Conservation (phyloP, 2,888 invertebrate genomes). For the Dryocosmus kuriphilus region DNA sequence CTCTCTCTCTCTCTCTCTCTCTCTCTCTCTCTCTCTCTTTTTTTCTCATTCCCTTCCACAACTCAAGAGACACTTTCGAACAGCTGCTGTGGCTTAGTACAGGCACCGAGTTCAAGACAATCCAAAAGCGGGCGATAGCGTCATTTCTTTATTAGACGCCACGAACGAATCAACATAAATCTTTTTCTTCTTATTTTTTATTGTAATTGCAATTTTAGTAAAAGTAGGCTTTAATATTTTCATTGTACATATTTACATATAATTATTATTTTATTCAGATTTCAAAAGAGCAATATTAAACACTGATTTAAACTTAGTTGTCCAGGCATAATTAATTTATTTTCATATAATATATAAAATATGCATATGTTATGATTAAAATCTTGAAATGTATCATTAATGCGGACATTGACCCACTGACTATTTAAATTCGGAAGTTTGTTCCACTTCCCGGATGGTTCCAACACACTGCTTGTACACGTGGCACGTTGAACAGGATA, state of each 20-base stretch:
- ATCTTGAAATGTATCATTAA: not conserved
- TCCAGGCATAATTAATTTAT: no score
- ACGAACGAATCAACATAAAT: slow-evolving; percentile 6
- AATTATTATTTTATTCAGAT: not conserved
- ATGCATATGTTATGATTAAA: no score
- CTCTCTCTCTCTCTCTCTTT: not conserved
- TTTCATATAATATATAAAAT: no score
- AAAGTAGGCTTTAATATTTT: not conserved
- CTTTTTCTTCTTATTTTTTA: not conserved
- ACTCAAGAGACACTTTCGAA: slow-evolving; percentile 28
- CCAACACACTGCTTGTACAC: slow-evolving; percentile 33
- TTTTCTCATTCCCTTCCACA: no score
- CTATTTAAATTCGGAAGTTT: slow-evolving; percentile 28
- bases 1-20: not conserved
- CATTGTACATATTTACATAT: not conserved
- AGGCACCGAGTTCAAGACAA: not conserved
- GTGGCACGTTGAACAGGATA: slow-evolving; percentile 24
- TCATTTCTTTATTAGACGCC: slow-evolving; percentile 20
- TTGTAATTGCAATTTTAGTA: not conserved
- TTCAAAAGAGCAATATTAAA: no score
- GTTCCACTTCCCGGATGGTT: slow-evolving; percentile 21
- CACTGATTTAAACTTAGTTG: no score
- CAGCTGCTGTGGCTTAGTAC: slow-evolving; percentile 15
- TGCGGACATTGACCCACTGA: slow-evolving; percentile 24
- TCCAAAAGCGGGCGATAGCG: not conserved